phyloP scores from a whole-genome alignment of 2,113 vertebrate species.

The Pluvialis apricaria region DNA sequence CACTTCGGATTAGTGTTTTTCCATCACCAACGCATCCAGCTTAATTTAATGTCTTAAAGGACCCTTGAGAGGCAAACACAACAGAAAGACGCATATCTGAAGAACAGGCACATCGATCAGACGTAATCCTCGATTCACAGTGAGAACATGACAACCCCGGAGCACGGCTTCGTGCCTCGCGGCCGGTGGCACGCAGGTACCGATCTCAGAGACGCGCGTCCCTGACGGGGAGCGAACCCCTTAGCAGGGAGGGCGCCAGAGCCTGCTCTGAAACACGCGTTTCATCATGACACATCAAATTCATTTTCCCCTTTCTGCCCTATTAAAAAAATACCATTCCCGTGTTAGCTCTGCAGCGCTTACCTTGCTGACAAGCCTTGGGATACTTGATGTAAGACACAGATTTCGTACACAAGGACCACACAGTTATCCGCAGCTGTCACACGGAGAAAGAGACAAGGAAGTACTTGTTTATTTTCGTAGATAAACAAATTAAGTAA shows the following conservation, averaged over 20 bases:
- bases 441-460: background rate
- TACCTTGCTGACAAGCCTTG: slow-evolving; percentile 94
- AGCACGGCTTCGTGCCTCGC: background rate
- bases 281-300: rapidly evolving
- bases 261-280: rapidly evolving
- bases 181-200: background rate
- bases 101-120: background rate
- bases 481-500: background rate
- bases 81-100: no score
- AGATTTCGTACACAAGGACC: slow-evolving; percentile 96
- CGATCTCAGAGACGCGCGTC: rapidly evolving
- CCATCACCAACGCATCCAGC: background rate
- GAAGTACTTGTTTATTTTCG: background rate
- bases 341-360: slow-evolving; percentile 34
- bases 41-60: background rate
- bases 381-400: slow-evolving; percentile 99
- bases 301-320: background rate
- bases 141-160: rapidly evolving
- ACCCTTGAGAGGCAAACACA: background rate
- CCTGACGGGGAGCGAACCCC: no score
- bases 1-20: background rate
- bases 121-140: background rate
- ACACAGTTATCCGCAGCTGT: slow-evolving; percentile 94
- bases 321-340: background rate
- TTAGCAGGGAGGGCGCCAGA: background rate